Percentiles rank a stretch among this genome's conserved stretches.
These are phyloP conservation scores for Sebastes fasciatus DNA, from an alignment of 2,113 vertebrate genomes.

Conservation along the genomic window DNA sequence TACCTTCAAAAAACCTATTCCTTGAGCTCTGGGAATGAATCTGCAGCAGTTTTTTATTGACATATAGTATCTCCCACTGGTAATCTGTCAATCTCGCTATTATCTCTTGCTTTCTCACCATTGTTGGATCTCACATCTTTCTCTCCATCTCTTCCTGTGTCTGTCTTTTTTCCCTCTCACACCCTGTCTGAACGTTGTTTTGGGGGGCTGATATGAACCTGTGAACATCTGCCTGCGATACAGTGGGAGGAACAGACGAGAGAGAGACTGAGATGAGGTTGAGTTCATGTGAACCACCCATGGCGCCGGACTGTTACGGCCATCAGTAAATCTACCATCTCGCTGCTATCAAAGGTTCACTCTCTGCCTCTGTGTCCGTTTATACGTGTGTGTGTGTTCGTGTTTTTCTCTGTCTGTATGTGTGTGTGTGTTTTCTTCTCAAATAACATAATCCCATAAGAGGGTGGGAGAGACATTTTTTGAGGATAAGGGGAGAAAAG, in stretches of 20 bases:
- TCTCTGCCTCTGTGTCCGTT: conserved; percentile 40
- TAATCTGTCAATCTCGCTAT: conserved; percentile 72
- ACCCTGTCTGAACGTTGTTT: conserved; percentile 63
- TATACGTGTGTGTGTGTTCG: conserved; percentile 27
- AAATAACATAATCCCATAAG: conserved; percentile 83
- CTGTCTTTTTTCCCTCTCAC: conserved; percentile 51
- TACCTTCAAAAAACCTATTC: conserved; percentile 24
- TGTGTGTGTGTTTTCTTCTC: conserved; percentile 62
- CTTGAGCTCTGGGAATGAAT: conserved; percentile 29
- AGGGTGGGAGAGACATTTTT: conserved; percentile 70
- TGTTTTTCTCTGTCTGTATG: conserved; percentile 5
- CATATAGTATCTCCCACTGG: conserved; percentile 63
- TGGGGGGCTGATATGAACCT: conserved; percentile 72
- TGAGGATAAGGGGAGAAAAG: conserved; percentile 72
- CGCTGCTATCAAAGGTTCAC: conserved; percentile 74
- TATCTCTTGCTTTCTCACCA: conserved; percentile 59
- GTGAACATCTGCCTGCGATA: conserved; percentile 80
- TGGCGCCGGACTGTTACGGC: conserved; percentile 72
- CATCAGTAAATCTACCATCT: conserved; percentile 81
- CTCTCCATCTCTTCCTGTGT: conserved; percentile 55
- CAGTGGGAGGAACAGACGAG: conserved; percentile 62
- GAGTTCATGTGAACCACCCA: conserved; percentile 79
- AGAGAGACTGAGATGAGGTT: conserved; percentile 74
- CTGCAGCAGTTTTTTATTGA: conserved; percentile 57
- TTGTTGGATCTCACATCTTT: conserved; percentile 59